Evolutionary conservation across 35 echinoderm and acorn worm genomes (phyloP).

Genomic region (Stichopus chloronotus): DNA sequence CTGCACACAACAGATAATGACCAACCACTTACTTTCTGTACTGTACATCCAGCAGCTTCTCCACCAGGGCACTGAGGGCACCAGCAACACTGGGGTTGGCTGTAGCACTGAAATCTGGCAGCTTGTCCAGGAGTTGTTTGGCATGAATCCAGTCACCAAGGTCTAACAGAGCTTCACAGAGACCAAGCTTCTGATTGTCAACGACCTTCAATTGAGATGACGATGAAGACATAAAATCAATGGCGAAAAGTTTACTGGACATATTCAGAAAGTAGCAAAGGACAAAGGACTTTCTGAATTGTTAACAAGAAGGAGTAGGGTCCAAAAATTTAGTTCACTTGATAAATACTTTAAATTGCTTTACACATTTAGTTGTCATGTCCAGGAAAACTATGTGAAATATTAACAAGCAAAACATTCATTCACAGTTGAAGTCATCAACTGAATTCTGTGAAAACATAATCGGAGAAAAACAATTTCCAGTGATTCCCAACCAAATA

Average conservation of each 20-base stretch:
- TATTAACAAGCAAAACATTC: too few relatives aligned
- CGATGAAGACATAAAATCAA: not conserved
- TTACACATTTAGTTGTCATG: too few relatives aligned
- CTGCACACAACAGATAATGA: not conserved
- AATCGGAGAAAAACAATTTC: too few relatives aligned
- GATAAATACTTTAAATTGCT: too few relatives aligned
- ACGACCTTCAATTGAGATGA: not conserved
- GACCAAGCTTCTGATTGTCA: slow-evolving; percentile 93
- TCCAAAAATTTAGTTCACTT: too few relatives aligned
- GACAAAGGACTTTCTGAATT: too few relatives aligned
- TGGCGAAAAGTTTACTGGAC: not conserved
- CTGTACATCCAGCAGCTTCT: slow-evolving; percentile 60
- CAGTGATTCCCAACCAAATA: too few relatives aligned
- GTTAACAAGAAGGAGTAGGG: too few relatives aligned
- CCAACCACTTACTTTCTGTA: slow-evolving; percentile 77
- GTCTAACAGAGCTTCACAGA: slow-evolving; percentile 78
- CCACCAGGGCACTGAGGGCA: slow-evolving; percentile 74
- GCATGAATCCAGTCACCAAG: slow-evolving; percentile 91
- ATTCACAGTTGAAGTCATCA: too few relatives aligned
- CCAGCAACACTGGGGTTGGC: slow-evolving; percentile 59
- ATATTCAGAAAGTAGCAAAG: too few relatives aligned
- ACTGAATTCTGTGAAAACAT: too few relatives aligned
- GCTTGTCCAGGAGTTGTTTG: slow-evolving; percentile 75
- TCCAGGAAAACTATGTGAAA: too few relatives aligned
- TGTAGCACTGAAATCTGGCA: slow-evolving; percentile 70